Conservation (phyloP, 2,888 invertebrate genomes). For the Dolichopus griseipennis region DNA sequence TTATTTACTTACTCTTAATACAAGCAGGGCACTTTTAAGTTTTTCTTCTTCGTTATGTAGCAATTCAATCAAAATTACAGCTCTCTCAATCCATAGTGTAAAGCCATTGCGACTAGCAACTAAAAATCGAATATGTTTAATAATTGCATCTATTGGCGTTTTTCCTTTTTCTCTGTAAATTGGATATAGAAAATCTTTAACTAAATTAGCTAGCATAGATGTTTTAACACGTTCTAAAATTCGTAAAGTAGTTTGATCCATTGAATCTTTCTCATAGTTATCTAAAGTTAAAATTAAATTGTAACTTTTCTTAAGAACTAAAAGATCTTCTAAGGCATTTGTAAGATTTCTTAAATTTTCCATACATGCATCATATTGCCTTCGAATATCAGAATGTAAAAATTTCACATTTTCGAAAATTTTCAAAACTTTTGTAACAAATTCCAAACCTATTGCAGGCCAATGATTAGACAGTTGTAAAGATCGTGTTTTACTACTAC, state of each 20-base stretch:
- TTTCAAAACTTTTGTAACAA: slow-evolving; percentile 35
- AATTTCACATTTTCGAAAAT: slow-evolving; percentile 39
- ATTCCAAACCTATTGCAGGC: slow-evolving; percentile 43
- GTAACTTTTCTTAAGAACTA: slow-evolving; percentile 37
- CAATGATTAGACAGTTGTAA: slow-evolving; percentile 39
- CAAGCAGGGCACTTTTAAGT: slow-evolving; percentile 35
- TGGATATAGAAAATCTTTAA: slow-evolving; percentile 39
- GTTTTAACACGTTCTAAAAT: slow-evolving; percentile 40
- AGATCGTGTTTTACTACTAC: slow-evolving; percentile 35
- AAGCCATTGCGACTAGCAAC: slow-evolving; percentile 34
- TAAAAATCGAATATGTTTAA: slow-evolving; percentile 36
- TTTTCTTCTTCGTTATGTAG: slow-evolving; percentile 41
- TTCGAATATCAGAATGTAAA: slow-evolving; percentile 37
- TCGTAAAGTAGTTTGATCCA: slow-evolving; percentile 38
- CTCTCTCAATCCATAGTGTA: slow-evolving; percentile 38
- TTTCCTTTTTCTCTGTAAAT: slow-evolving; percentile 39
- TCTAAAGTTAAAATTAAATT: slow-evolving; percentile 39
- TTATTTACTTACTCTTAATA: slow-evolving; percentile 30
- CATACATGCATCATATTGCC: slow-evolving; percentile 37
- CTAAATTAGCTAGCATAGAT: slow-evolving; percentile 34
- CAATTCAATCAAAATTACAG: slow-evolving; percentile 35
- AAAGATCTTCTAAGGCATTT: slow-evolving; percentile 36
- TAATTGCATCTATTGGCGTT: slow-evolving; percentile 33
- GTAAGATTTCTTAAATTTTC: slow-evolving; percentile 34
- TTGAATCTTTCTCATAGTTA: slow-evolving; percentile 37